Base-by-base conservation (phyloP, 2,888 invertebrate species). In the Eurytoma adleriae region DNA sequence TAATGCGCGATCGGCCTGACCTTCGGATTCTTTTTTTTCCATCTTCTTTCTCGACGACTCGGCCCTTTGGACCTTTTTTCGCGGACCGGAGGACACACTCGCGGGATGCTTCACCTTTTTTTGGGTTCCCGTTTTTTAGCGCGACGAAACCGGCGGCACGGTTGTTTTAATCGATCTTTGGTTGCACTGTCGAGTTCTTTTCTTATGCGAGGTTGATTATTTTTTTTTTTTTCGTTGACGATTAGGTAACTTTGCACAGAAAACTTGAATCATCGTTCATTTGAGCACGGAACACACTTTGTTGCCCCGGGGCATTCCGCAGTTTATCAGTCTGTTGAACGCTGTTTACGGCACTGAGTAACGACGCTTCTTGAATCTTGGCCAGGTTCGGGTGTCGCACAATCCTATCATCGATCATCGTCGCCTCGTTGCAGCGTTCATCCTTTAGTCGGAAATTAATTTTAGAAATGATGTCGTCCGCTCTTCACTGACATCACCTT, bases 1-100 rank as follows among this genome's bases (percentile, higher is more conserved):
- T 85, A 85, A 84, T 85, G 85, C 84, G 78, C 83, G 79, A 75
- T 75, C 62, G 59, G 75, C 56, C 70, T 79, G 77, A 56, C 70
- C 74, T 79, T 74, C 64, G 48, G 62, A 73, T 56, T 61, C 61
- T 40, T 64, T 20, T 56, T 54, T 30, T 62, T 18, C 59, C 10
- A 50, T 48, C 30, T 48, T 48, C 50, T 3, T 30, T 18, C n/a
- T 56, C 59, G n/a, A 16, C 0, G 18, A 20, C n/a, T n/a, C n/a
- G 56, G 24, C 24, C 24, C 30, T n/a, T 27, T 27, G 61, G 14
- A 24, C 27, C 27, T 61, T 13, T 13, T 27, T n/a, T 12, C 30
- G 64, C n/a, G n/a, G 16, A 16, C 3, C n/a, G 12, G 30, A 62
- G 62, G 7, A 52, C 61, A 48, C 64, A 64, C 64, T 48, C 64